A percentile compares a stretch with the other conserved stretches of the same genome.
Evolutionary conservation across 2,797 vertebrate genomes (phyloP).

Genomic region (Brachymystax lenok): DNA sequence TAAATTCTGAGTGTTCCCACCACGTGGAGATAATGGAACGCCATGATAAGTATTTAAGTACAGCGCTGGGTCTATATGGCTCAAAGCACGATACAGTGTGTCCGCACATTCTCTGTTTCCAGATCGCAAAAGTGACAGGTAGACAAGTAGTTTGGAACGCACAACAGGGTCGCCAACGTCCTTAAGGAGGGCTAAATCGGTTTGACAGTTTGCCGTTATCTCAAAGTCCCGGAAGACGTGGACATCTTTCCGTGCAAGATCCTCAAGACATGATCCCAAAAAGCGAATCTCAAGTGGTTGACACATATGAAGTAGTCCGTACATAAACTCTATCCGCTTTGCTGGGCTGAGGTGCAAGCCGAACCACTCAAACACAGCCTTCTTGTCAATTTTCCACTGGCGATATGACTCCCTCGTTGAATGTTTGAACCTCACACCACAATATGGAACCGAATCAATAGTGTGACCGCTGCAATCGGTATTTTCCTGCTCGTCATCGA

Average conservation of each 20-base stretch:
- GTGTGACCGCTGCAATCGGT: not conserved
- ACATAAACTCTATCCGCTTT: constrained; percentile 83
- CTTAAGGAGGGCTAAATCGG: constrained; percentile 60
- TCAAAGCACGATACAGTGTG: constrained; percentile 80
- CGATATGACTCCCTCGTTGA: not conserved
- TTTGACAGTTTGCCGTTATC: constrained; percentile 75
- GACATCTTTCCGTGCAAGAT: constrained; percentile 82
- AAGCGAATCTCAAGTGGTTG: constrained; percentile 84
- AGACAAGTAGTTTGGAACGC: constrained; percentile 84
- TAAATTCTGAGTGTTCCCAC: constrained; percentile 9
- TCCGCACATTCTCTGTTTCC: constrained; percentile 85
- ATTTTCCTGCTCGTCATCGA: not conserved
- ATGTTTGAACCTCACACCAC: not conserved
- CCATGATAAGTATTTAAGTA: constrained; percentile 60
- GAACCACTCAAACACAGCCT: constrained; percentile 86
- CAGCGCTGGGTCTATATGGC: constrained; percentile 76
- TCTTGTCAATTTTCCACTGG: constrained; percentile 67
- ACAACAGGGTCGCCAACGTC: constrained; percentile 80
- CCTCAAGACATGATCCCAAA: constrained; percentile 81
- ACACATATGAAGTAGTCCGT: constrained; percentile 84
- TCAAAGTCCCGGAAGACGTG: constrained; percentile 80
- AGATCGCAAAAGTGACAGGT: constrained; percentile 82
- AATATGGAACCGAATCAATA: not conserved
- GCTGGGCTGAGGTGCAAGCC: constrained; percentile 81
- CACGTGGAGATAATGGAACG: constrained; percentile 13